Evolutionary conservation across 2,113 vertebrate genomes (phyloP).

Genomic region (Myrmophylax atrothorax): DNA sequence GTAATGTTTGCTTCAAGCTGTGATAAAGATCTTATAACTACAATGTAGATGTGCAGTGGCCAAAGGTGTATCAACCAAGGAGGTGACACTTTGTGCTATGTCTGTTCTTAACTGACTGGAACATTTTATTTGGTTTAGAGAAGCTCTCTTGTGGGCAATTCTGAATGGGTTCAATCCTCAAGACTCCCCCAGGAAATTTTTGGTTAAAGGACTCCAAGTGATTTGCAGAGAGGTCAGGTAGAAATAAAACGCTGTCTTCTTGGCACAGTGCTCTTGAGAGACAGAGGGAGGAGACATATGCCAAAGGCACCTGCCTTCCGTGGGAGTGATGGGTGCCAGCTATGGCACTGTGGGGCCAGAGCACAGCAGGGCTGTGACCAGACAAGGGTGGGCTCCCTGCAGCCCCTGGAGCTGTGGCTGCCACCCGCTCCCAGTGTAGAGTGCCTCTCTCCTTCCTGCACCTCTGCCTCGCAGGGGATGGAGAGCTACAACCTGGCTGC

Average conservation of each 20-base stretch:
- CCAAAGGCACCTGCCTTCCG: not conserved
- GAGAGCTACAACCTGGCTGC: not conserved
- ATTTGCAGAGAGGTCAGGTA: not conserved
- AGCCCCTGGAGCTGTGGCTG: accelerated
- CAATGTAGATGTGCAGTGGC: not conserved
- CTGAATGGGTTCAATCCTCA: not conserved
- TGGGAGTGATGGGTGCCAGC: not conserved
- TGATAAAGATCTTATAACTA: not conserved
- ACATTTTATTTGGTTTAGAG: not conserved
- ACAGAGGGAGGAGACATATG: not conserved
- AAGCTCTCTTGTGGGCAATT: not conserved
- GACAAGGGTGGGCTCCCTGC: not conserved
- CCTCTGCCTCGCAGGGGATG: not conserved
- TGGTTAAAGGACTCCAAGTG: not conserved
- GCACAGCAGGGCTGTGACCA: not conserved
- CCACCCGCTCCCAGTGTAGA: not conserved
- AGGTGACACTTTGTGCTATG: not conserved
- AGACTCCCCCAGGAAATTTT: not conserved
- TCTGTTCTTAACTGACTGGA: not conserved
- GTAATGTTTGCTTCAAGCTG: not conserved
- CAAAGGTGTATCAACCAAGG: not conserved
- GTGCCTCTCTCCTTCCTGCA: not conserved
- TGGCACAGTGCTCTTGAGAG: not conserved
- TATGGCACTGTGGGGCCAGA: not conserved
- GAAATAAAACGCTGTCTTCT: not conserved